Evolutionary conservation across 1,140 invertebrate species (phyloP), one percentile per base, ranked within the genome.

Genomic region (Drosophila pandora): DNA sequence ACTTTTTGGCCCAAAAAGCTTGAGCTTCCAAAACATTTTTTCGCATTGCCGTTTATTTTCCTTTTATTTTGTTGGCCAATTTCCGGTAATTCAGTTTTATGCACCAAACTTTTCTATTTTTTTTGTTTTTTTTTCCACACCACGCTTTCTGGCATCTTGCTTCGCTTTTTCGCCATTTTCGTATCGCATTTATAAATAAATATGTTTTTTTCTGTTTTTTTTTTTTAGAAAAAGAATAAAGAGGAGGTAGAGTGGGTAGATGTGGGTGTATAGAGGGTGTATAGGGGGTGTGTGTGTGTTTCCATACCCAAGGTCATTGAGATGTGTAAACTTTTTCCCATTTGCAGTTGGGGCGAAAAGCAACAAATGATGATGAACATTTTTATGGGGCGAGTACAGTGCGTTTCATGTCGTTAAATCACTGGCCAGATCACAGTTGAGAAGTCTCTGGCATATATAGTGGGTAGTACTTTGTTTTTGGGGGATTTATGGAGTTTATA

Each of bases 1-100:
- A 79, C 76, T 72, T 77, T 83, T 65, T 47, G 59, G 58, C 59
- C 25, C 25, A 22, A 53, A 64, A 53, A 52, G 57, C 57, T 49
- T 56, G 43, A 12, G 39, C 43, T 47, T 30, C 45, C 32, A 43
- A 23, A 76, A 53, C 61, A 65, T 75, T 79, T 60, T 79, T 79
- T 84, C 69, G 79, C 79, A 74, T 82, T 77, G 78, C 62, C 68
- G 57, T 80, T 69, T 75, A 74, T 69, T 79, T 57, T 76, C 57
- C 49, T 76, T 76, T 47, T 76, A 63, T 63, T 70, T 79, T 82
- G 82, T 82, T 87, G 78, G 82, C 82, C 82, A 87, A 87, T 87
- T 87, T 87, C 82, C 82, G 82, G 82, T 88, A 87, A 87, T 87
- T 87, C 82, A 87, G 83, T 87, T 87, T 87, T 87, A 87, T 87